Evolutionary conservation across 1,140 invertebrate species (phyloP).

Genomic region (Linepithema humile): DNA sequence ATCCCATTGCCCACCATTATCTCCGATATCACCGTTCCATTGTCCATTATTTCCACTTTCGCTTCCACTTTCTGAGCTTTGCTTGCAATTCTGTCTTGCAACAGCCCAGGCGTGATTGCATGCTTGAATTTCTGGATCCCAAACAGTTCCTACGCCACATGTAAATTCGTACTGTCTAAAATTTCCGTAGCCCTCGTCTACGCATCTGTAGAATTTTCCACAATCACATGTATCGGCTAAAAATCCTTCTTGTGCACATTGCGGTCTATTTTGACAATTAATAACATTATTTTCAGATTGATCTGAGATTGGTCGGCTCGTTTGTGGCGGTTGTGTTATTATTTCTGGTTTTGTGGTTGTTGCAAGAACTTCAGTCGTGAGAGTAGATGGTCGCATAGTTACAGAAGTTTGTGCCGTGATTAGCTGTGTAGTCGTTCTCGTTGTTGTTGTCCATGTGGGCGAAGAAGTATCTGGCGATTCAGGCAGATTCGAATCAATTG

Average conservation of each 20-base stretch:
- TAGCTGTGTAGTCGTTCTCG: background rate
- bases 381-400: slow-evolving; percentile 19
- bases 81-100: slow-evolving; percentile 72
- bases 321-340: background rate
- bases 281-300: background rate
- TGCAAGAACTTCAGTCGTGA: slow-evolving; percentile 1
- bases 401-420: background rate
- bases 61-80: slow-evolving; percentile 22
- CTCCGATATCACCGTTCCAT: slow-evolving; percentile 60
- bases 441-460: slow-evolving; percentile 10
- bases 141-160: slow-evolving; percentile 89
- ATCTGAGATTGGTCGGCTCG: background rate
- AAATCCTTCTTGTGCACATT: slow-evolving; percentile 87
- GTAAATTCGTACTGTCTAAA: slow-evolving; percentile 88
- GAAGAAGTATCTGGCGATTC: background rate
- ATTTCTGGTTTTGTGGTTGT: slow-evolving; percentile 25
- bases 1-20: slow-evolving; percentile 62
- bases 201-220: slow-evolving; percentile 91
- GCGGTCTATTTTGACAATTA: background rate
- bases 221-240: slow-evolving; percentile 89
- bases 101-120: slow-evolving; percentile 89
- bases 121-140: slow-evolving; percentile 87
- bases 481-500: slow-evolving; percentile 73
- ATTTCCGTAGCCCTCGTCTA: slow-evolving; percentile 85
- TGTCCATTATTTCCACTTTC: slow-evolving; percentile 57